Evolutionary conservation across 2,888 invertebrate genomes (phyloP).

Genomic region (Crepidodera aurea): DNA sequence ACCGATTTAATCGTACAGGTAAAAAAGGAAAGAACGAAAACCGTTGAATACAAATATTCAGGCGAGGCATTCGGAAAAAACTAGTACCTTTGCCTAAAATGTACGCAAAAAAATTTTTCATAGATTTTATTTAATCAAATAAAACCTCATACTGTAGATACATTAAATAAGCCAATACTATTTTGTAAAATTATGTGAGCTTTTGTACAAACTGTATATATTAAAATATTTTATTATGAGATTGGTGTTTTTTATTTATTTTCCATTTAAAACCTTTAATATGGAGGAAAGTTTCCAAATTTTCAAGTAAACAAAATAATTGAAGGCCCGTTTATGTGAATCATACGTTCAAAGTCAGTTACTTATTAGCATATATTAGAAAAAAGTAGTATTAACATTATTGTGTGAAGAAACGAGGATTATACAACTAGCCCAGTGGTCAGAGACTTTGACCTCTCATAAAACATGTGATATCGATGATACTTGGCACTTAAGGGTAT

Average conservation of each 20-base stretch:
- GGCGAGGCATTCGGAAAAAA: too few species aligned
- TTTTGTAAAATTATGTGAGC: constrained; percentile 53
- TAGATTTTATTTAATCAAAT: constrained; percentile 17
- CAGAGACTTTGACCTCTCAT: too few species aligned
- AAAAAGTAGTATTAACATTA: neutral
- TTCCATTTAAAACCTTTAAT: constrained; percentile 15
- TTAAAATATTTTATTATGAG: constrained; percentile 55
- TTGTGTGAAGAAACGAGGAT: too few species aligned
- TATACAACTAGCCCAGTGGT: too few species aligned
- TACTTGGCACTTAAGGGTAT: too few species aligned
- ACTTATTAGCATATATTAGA: neutral
- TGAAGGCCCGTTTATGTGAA: neutral
- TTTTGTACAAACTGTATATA: constrained; percentile 60
- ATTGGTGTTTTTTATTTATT: constrained; percentile 34
- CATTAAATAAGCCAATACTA: constrained; percentile 48
- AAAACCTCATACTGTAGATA: constrained; percentile 39
- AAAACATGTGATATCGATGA: too few species aligned
- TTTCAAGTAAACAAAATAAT: constrained; percentile 16
- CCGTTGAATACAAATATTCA: too few species aligned
- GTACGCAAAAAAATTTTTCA: constrained; percentile 18
- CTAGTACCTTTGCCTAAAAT: neutral
- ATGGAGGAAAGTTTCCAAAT: constrained; percentile 1
- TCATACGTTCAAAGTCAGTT: neutral
- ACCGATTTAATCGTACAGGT: too few species aligned
- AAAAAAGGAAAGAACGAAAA: too few species aligned